A percentile compares a stretch with the other conserved stretches of the same genome.
phyloP scores from a whole-genome alignment of 2,113 vertebrate genomes.

The Damaliscus lunatus region DNA sequence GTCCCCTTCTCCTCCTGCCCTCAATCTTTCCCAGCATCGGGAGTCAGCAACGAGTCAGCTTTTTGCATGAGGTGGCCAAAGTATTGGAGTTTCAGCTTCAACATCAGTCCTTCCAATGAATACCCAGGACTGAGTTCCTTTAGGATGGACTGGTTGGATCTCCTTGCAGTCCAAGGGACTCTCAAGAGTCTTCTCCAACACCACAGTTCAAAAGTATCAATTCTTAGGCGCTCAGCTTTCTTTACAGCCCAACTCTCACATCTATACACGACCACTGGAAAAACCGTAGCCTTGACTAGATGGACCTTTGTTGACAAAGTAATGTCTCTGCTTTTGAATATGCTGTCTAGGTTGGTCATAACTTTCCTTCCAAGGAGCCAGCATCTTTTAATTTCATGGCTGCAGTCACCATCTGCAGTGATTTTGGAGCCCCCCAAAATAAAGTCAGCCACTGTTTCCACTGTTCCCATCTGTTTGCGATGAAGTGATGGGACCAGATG shows the following conservation, averaged over 20 bases:
- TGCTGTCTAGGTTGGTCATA: not conserved
- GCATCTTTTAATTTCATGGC: not conserved
- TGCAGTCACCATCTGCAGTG: not conserved
- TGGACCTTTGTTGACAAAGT: not conserved
- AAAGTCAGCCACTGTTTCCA: not conserved
- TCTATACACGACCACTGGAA: not conserved
- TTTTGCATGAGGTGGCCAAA: not conserved
- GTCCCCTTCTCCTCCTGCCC: not conserved
- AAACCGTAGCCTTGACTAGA: not conserved
- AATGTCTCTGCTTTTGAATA: not conserved
- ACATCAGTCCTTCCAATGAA: not conserved
- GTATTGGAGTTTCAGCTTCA: not conserved
- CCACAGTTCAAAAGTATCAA: not conserved
- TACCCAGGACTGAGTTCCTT: not conserved
- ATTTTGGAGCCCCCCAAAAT: not conserved
- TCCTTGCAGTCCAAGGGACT: not conserved
- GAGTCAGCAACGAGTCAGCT: not conserved
- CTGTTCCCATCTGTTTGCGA: not conserved
- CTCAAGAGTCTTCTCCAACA: not conserved
- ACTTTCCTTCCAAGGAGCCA: not conserved
- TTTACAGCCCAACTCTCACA: not conserved
- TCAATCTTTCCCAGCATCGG: not conserved
- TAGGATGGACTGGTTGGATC: not conserved
- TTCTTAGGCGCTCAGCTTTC: not conserved
- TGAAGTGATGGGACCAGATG: not conserved